Evolutionary conservation across 64 coral and sea anemone species (phyloP).

Genomic region (Montipora capricornis): DNA sequence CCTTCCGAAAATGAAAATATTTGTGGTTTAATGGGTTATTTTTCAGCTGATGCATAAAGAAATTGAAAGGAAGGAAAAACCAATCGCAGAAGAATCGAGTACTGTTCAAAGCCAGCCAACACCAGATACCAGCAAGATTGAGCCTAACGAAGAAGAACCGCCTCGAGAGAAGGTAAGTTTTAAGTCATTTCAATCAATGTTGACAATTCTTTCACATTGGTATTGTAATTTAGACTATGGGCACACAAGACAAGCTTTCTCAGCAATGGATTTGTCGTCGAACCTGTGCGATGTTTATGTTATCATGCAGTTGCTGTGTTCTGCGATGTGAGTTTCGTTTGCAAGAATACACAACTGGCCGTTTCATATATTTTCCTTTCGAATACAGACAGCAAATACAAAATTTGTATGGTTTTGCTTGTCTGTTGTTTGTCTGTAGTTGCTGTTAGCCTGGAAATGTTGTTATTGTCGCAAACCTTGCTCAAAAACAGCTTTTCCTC

Average conservation of each 20-base stretch:
- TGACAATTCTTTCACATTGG: neutral
- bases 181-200: neutral
- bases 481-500: neutral
- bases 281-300: neutral
- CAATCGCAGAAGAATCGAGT: neutral
- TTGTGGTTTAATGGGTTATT: neutral
- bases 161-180: slow-evolving; percentile 31
- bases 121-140: slow-evolving; percentile 31
- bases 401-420: neutral
- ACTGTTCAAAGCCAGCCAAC: neutral
- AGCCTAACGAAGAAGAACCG: slow-evolving; percentile 28
- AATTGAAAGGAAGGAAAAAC: neutral
- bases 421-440: neutral
- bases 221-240: neutral
- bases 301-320: neutral
- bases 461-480: neutral
- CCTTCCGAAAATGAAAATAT: slow-evolving; percentile 1
- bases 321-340: neutral
- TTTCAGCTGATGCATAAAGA: slow-evolving; percentile 15
- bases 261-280: neutral
- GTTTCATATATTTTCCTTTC: neutral
- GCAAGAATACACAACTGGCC: neutral
- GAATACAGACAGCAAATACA: neutral
- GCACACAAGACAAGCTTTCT: neutral
- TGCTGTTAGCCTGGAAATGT: neutral